phyloP scores from a whole-genome alignment of 1,140 invertebrate genomes.

The roundworm (Caenorhabditis elegans) region DNA sequence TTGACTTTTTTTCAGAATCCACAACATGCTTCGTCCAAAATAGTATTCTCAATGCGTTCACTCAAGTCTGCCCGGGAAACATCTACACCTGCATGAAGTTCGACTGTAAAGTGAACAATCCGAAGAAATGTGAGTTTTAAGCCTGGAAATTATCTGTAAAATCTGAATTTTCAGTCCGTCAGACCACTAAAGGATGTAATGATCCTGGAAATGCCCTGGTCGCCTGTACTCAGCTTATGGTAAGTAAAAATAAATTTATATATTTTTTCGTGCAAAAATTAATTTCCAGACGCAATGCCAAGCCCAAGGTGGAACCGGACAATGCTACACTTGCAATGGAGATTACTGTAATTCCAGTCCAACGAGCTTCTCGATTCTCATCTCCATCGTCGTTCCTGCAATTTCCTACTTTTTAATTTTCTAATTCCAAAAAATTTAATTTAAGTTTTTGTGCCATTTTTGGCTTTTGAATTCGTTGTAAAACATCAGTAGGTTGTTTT shows the following conservation, averaged over 20 bases:
- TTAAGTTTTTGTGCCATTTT: no score
- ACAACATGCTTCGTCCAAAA: conserved; percentile 13
- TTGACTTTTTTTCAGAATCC: conserved; percentile 13
- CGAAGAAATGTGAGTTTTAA: neutral
- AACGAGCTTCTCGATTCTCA: neutral
- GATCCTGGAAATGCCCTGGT: neutral
- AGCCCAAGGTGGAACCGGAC: conserved; percentile 3
- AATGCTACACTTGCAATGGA: neutral
- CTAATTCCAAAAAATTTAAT: no score
- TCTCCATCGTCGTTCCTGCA: neutral
- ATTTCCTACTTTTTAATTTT: neutral
- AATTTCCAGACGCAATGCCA: neutral
- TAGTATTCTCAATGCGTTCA: conserved; percentile 4
- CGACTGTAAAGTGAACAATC: neutral
- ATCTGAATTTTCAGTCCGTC: neutral
- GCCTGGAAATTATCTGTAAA: neutral
- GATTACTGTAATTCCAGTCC: conserved; percentile 11
- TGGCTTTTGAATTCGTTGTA: no score
- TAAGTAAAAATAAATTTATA: neutral
- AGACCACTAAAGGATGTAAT: conserved; percentile 9
- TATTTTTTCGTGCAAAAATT: neutral
- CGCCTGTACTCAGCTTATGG: neutral
- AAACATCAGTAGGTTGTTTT: neutral
- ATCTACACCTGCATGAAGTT: conserved; percentile 24
- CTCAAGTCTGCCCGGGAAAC: neutral